phyloP scores from a whole-genome alignment of 2,888 invertebrate genomes.

The Pseudoips prasinana region DNA sequence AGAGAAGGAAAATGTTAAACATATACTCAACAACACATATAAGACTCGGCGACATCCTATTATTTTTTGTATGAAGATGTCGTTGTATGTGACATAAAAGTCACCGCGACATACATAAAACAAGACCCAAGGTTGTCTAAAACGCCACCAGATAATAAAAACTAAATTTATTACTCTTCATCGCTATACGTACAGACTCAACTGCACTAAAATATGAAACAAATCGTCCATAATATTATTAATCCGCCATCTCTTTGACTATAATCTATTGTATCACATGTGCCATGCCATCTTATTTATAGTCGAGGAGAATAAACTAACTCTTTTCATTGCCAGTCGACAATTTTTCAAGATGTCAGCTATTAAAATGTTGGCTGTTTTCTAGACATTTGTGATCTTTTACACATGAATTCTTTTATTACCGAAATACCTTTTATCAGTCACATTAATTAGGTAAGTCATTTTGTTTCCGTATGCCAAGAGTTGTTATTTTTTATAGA shows the following conservation, averaged over 20 bases:
- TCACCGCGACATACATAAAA: too few relatives aligned
- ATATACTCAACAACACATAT: too few relatives aligned
- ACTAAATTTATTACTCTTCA: slow-evolving; percentile 37
- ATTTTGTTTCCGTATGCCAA: too few relatives aligned
- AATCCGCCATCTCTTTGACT: slow-evolving; percentile 65
- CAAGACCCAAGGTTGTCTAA: too few relatives aligned
- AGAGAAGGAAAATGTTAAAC: too few relatives aligned
- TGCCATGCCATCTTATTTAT: slow-evolving; percentile 62
- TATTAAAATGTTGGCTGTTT: slow-evolving; percentile 33
- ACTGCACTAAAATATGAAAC: slow-evolving; percentile 45
- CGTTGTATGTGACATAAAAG: too few relatives aligned
- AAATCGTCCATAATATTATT: slow-evolving; percentile 64
- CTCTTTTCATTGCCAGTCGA: slow-evolving; percentile 32
- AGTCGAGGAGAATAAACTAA: slow-evolving; percentile 36
- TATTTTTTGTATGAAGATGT: too few relatives aligned
- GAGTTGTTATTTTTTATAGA: too few relatives aligned
- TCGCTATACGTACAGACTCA: slow-evolving; percentile 43
- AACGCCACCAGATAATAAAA: slow-evolving; percentile 34
- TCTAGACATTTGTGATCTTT: not conserved
- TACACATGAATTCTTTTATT: not conserved
- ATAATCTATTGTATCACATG: slow-evolving; percentile 59
- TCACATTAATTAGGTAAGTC: too few relatives aligned
- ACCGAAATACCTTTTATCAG: too few relatives aligned
- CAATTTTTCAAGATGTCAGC: slow-evolving; percentile 36
- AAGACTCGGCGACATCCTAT: too few relatives aligned